Evolutionary conservation across 1,140 invertebrate species (phyloP).

Genomic region (Acromyrmex echinatior): DNA sequence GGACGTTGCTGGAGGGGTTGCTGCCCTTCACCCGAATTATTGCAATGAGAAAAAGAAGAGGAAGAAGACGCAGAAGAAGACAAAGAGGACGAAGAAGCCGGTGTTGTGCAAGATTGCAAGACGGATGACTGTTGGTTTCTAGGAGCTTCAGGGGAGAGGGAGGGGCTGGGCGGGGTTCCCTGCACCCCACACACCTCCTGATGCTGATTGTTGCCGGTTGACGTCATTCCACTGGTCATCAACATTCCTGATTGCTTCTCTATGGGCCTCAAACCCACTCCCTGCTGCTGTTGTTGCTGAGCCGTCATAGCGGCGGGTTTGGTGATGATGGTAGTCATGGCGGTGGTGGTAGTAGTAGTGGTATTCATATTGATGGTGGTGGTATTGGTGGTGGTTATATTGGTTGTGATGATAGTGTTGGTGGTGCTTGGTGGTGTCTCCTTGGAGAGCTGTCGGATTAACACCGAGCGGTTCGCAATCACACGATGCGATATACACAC

Average conservation of each 20-base stretch:
- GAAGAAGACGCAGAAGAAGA: conserved; percentile 59
- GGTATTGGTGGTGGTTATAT: conserved; percentile 79
- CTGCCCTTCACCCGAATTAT: conserved; percentile 81
- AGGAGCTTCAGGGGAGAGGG: conserved; percentile 81
- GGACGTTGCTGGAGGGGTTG: conserved; percentile 76
- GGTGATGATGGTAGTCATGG: conserved; percentile 83
- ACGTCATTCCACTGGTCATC: conserved; percentile 63
- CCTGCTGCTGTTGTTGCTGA: conserved; percentile 59
- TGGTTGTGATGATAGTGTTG: conserved; percentile 83
- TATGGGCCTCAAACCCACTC: conserved; percentile 25
- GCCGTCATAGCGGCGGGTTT: conserved; percentile 76
- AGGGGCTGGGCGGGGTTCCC: conserved; percentile 83
- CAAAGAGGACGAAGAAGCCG: conserved; percentile 74
- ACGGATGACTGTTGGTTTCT: conserved; percentile 79
- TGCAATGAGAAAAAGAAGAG: conserved; percentile 78
- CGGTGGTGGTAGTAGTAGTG: conserved; percentile 81
- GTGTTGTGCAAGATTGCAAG: conserved; percentile 78
- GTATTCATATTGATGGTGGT: conserved; percentile 82
- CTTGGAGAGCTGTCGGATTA: conserved; percentile 89
- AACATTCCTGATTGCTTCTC: conserved; percentile 53
- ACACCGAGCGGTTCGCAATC: conserved; percentile 83
- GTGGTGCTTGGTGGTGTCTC: conserved; percentile 86
- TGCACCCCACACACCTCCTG: conserved; percentile 87
- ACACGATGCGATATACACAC: conserved; percentile 77
- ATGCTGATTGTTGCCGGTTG: conserved; percentile 80